phyloP scores from a whole-genome alignment of 2,888 invertebrate species.

The Cephus runcator region DNA sequence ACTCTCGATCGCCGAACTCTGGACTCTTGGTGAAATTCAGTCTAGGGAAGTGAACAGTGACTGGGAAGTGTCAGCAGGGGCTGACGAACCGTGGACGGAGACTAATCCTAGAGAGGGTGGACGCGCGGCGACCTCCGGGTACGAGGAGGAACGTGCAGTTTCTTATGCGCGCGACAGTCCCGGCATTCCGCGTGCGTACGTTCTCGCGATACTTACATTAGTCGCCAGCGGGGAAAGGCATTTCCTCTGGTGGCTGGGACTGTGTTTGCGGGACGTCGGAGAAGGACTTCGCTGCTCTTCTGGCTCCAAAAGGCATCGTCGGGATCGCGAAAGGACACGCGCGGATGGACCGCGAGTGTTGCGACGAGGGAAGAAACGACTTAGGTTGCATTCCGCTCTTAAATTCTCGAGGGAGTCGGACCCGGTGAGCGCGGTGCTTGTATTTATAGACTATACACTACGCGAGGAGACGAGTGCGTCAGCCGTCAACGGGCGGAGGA shows the following conservation, averaged over 20 bases:
- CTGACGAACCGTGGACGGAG: not conserved
- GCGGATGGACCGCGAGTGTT: not conserved
- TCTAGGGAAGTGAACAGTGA: not conserved
- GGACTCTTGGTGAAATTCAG: not conserved
- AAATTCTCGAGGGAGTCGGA: not conserved
- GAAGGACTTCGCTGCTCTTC: not conserved
- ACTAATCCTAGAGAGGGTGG: not conserved
- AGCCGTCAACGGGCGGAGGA: not conserved
- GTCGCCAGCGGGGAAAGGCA: not conserved
- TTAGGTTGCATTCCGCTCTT: not conserved
- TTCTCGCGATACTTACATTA: not conserved
- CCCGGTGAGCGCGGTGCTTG: not conserved
- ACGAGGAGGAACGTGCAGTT: not conserved
- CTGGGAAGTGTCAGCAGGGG: not conserved
- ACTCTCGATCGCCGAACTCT: not conserved
- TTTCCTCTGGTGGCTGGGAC: not conserved
- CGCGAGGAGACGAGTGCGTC: conserved; percentile 3
- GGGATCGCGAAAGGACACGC: not conserved
- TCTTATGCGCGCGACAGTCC: not conserved
- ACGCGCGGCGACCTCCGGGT: not conserved
- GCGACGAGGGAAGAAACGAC: not conserved
- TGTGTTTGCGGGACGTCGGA: not conserved
- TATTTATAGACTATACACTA: not conserved
- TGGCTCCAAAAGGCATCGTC: not conserved
- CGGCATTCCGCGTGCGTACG: not conserved